Base-by-base conservation (phyloP, 2,888 invertebrate genomes). In the Stomorhina lunata region DNA sequence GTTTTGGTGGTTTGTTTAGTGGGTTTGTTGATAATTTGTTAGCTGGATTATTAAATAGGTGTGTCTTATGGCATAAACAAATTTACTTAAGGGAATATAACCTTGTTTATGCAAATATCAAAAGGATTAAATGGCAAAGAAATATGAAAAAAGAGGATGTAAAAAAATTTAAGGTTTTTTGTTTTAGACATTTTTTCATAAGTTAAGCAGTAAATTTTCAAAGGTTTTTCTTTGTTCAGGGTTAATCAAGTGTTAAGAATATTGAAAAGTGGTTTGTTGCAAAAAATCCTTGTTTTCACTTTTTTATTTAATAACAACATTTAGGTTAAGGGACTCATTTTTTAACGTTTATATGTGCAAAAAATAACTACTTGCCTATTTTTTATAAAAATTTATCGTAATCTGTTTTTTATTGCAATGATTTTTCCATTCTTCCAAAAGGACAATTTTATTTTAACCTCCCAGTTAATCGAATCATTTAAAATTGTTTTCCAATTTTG, bases 51-150 rank as follows among this genome's bases (percentile, higher is more conserved):
- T 71, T 65, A 69, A 69, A 81, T 65, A 69, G 81, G 81, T 63
- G 78, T 81, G 81, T 75, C 81, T 65, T 78, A n/a, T n/a, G 63
- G 57, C 15, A 34, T 65, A 69, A 69, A 73, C 37, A 68, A 81
- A 77, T 81, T 68, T 48, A 68, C 29, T 63, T 63, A 55, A 61
- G 55, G 50, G 2, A 25, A 81, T 40, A 63, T 77, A 69, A 68
- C 68, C 63, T 73, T 61, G 59, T 15, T 45, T 61, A 50, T 66
- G 27, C 25, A 50, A 63, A 40, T 66, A 40, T 5, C 10, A 37
- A 25, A 45, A 65, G 65, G 5, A 43, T 9, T 48, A n/a, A 40
- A 12, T 1, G 29, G 5, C 12, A 29, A 69, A 43, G 6, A 22
- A 34, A 10, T 15, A 32, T 55, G 17, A 22, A 40, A 63, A 53